Percentiles rank a stretch among this genome's conserved stretches.
Evolutionary conservation across 2,797 vertebrate species (phyloP).

Genomic region (Myripristis jacobus): DNA sequence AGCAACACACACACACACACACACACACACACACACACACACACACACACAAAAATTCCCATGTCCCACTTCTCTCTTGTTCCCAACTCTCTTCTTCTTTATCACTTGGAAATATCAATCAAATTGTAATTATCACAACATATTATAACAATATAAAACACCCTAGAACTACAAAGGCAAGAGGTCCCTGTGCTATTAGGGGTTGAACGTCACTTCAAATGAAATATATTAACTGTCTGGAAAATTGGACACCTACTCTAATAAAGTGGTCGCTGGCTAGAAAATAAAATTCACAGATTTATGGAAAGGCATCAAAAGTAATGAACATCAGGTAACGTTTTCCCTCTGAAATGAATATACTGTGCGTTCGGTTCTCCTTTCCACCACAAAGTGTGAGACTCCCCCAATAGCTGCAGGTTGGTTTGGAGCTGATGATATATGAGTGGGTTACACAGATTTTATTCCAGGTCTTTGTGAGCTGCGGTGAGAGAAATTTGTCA

Average conservation of each 20-base stretch:
- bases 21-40: too few species aligned
- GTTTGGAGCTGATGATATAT: constrained; percentile 37
- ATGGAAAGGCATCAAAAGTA: neutral
- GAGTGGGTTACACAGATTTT: constrained; percentile 26
- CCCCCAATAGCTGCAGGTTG: constrained; percentile 17
- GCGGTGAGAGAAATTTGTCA: constrained; percentile 47
- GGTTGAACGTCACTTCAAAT: constrained; percentile 14
- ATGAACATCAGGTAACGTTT: neutral
- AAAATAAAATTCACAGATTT: constrained; percentile 19
- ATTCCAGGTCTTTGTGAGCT: constrained; percentile 15
- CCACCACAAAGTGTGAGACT: constrained; percentile 6
- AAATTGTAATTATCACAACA: constrained; percentile 1
- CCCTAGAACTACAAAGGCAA: neutral
- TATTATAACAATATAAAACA: constrained; percentile 7
- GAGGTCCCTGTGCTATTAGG: constrained; percentile 17
- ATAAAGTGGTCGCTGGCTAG: constrained; percentile 19
- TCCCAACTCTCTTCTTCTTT: neutral
- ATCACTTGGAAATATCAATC: neutral
- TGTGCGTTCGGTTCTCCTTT: neutral
- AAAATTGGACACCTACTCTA: constrained; percentile 7
- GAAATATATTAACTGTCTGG: constrained; percentile 18
- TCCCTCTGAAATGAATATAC: neutral
- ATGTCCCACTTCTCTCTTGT: neutral
- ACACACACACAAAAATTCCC: constrained; percentile 17
- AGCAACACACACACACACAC: too few species aligned